phyloP scores from a whole-genome alignment of 2,113 vertebrate genomes.

The Puffinus mauretanicus region DNA sequence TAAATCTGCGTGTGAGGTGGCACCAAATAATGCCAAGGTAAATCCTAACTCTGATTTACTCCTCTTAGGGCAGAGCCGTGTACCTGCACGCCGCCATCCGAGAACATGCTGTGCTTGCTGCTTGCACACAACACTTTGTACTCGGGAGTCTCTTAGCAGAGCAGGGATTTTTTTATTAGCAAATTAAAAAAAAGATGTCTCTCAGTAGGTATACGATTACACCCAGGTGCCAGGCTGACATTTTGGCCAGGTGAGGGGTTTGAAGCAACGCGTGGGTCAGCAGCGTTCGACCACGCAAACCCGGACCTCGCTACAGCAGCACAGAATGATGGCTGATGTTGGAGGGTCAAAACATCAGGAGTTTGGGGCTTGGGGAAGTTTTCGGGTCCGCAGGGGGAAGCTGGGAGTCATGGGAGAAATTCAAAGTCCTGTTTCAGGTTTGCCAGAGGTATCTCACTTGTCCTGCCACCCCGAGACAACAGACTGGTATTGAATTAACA shows the following conservation, averaged over 20 bases:
- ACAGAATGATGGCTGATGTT: background rate
- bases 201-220: background rate
- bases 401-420: background rate
- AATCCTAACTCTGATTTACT: conserved; percentile 22
- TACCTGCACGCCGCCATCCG: background rate
- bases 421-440: background rate
- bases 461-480: fast-evolving
- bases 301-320: background rate
- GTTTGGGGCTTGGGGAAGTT: background rate
- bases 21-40: conserved; percentile 26
- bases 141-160: background rate
- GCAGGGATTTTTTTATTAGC: background rate
- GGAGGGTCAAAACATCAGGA: background rate
- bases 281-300: background rate
- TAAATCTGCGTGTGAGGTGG: background rate
- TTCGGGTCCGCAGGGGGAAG: background rate
- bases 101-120: conserved; percentile 32
- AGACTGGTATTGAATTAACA: background rate
- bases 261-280: fast-evolving
- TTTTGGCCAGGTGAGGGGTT: background rate
- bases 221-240: background rate
- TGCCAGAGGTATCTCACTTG: background rate
- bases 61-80: background rate
- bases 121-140: background rate
- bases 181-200: background rate